phyloP scores from a whole-genome alignment of 2,113 vertebrate species.

The Stictonetta naevosa region DNA sequence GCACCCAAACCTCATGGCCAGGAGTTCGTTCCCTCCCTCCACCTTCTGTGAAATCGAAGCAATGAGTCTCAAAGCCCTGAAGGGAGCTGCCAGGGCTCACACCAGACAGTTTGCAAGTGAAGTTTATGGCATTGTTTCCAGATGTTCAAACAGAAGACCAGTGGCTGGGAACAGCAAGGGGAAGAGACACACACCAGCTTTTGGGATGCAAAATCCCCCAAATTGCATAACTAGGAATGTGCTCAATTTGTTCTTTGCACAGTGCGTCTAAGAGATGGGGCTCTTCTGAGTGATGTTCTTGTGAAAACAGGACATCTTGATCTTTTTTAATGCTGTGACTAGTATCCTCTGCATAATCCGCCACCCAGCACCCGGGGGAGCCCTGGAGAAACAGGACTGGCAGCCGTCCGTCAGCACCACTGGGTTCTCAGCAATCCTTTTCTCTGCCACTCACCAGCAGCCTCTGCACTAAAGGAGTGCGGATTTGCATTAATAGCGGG shows the following conservation, averaged over 20 bases:
- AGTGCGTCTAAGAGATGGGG: background rate
- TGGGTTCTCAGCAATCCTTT: background rate
- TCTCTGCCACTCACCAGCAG: background rate
- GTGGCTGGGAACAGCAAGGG: background rate
- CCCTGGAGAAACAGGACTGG: background rate
- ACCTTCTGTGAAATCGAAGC: background rate
- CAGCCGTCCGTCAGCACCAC: background rate
- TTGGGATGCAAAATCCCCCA: background rate
- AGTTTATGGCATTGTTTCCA: background rate
- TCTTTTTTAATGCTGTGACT: background rate
- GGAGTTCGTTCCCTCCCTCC: background rate
- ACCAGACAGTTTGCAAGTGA: background rate
- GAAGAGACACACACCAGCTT: background rate
- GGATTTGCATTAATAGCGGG: background rate
- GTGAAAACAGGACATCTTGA: fast-evolving
- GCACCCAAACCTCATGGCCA: background rate
- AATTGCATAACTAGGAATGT: background rate
- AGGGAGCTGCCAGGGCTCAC: background rate
- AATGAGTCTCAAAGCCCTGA: background rate
- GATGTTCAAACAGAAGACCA: background rate
- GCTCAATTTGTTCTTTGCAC: background rate
- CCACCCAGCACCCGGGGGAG: background rate
- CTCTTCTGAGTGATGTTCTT: background rate
- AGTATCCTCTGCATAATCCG: background rate
- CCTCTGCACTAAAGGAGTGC: background rate